A percentile compares a stretch with the other conserved stretches of the same genome.
phyloP scores from a whole-genome alignment of 2,113 vertebrate species.

The Gobio gobio region DNA sequence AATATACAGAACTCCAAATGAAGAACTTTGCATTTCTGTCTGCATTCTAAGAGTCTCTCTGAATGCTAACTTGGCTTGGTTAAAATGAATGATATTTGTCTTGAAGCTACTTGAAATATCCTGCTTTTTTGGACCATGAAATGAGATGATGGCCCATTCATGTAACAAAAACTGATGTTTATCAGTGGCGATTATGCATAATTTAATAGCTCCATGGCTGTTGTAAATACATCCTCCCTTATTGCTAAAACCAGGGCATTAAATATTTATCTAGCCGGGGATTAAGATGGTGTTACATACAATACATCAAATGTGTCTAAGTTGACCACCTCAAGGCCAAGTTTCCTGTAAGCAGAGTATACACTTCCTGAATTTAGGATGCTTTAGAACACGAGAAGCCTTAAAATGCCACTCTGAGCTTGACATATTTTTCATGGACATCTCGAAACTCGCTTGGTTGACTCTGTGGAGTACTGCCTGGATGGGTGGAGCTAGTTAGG shows the following conservation, averaged over 20 bases:
- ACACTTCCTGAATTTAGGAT: constrained; percentile 50
- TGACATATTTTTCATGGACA: constrained; percentile 18
- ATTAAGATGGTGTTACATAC: constrained; percentile 63
- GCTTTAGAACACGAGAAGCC: constrained; percentile 20
- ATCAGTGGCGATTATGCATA: constrained; percentile 55
- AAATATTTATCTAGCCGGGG: constrained; percentile 61
- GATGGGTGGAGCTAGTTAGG: constrained; percentile 18
- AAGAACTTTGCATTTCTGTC: neutral
- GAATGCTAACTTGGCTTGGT: constrained; percentile 17
- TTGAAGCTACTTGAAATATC: constrained; percentile 15
- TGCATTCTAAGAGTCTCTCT: neutral
- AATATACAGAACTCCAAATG: neutral
- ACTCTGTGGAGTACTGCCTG: neutral
- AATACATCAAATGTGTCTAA: constrained; percentile 56
- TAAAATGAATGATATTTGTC: neutral
- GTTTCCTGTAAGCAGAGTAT: constrained; percentile 54
- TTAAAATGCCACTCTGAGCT: constrained; percentile 20
- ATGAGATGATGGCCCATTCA: constrained; percentile 44
- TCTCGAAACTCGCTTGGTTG: neutral
- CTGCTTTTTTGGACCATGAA: constrained; percentile 2
- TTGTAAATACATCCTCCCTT: constrained; percentile 63
- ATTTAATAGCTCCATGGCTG: constrained; percentile 56
- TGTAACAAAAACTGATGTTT: constrained; percentile 55
- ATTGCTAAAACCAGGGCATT: constrained; percentile 59
- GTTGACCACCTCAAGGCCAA: constrained; percentile 33